Conservation (phyloP, 2,797 vertebrate species). For the Gymnodraco acuticeps region DNA sequence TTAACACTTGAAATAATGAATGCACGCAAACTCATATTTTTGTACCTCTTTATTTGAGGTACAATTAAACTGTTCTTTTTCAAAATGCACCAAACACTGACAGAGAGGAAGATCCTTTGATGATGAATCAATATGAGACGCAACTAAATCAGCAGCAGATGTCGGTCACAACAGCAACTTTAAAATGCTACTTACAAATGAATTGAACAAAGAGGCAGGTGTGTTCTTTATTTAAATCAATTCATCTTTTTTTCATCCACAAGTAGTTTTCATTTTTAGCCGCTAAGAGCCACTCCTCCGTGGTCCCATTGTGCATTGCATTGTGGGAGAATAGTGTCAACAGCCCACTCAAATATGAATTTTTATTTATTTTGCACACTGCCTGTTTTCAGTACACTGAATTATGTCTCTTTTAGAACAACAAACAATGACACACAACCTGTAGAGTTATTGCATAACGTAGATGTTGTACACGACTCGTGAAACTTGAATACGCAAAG, state of each 20-base stretch:
- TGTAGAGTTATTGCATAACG: neutral
- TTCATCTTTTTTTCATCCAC: neutral
- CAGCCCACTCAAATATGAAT: neutral
- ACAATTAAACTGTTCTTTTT: too few relatives aligned
- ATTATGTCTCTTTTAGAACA: neutral
- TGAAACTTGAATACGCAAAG: too few relatives aligned
- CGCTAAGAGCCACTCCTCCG: constrained; percentile 9
- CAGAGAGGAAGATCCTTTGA: neutral
- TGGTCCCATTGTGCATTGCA: neutral
- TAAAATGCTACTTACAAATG: neutral
- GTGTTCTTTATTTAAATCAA: neutral
- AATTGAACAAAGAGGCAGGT: neutral
- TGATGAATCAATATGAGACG: neutral
- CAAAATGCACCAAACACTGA: neutral
- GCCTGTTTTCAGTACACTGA: neutral
- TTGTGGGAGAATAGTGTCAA: constrained; percentile 18
- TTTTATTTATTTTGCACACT: neutral
- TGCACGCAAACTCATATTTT: too few relatives aligned
- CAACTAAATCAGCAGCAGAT: neutral
- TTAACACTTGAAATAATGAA: too few relatives aligned
- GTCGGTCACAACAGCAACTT: neutral
- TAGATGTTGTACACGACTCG: neutral
- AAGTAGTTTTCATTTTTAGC: constrained; percentile 3
- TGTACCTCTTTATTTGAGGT: neutral
- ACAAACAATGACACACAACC: neutral